A percentile compares a stretch with the other conserved stretches of the same genome.
Conservation (phyloP, 2,888 invertebrate species). For the Drosophila setosimentum region DNA sequence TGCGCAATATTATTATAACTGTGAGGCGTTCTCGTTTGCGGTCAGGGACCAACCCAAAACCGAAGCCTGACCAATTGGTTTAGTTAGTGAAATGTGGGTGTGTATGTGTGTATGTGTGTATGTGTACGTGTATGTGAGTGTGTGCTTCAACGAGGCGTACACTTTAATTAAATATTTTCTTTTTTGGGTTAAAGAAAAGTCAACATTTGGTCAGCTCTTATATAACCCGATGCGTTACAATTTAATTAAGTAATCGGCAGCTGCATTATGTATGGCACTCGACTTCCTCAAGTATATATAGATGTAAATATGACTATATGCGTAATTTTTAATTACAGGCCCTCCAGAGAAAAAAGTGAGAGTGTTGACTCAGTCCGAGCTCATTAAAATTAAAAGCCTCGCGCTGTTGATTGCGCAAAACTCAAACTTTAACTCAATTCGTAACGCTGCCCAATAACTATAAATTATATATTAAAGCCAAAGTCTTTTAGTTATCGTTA, state of each 20-base stretch:
- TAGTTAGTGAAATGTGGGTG: slow-evolving; percentile 78
- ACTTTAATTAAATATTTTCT: slow-evolving; percentile 77
- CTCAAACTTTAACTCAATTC: slow-evolving; percentile 54
- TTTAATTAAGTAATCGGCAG: slow-evolving; percentile 65
- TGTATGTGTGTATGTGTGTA: slow-evolving; percentile 38
- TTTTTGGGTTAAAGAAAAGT: slow-evolving; percentile 69
- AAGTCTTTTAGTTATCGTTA: slow-evolving; percentile 39
- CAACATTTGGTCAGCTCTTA: slow-evolving; percentile 39
- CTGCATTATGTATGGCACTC: slow-evolving; percentile 33
- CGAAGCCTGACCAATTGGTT: slow-evolving; percentile 73
- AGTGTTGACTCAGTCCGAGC: slow-evolving; percentile 40
- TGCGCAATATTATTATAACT: slow-evolving; percentile 79
- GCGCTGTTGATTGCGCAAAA: slow-evolving; percentile 51
- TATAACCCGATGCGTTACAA: slow-evolving; percentile 53
- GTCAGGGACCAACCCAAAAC: slow-evolving; percentile 75
- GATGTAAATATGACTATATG: slow-evolving; percentile 8
- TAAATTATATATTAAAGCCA: slow-evolving; percentile 48
- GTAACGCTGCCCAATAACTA: slow-evolving; percentile 65
- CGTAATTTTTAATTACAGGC: slow-evolving; percentile 55
- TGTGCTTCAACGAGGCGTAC: slow-evolving; percentile 61
- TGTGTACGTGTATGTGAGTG: slow-evolving; percentile 14
- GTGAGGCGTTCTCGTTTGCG: slow-evolving; percentile 75
- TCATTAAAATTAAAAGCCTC: slow-evolving; percentile 60
- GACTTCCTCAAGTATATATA: slow-evolving; percentile 10
- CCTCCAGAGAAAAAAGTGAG: slow-evolving; percentile 54